These are phyloP conservation scores for Tricholaema leucomelas DNA, from an alignment of 2,113 vertebrate genomes.

Conservation along the genomic window DNA sequence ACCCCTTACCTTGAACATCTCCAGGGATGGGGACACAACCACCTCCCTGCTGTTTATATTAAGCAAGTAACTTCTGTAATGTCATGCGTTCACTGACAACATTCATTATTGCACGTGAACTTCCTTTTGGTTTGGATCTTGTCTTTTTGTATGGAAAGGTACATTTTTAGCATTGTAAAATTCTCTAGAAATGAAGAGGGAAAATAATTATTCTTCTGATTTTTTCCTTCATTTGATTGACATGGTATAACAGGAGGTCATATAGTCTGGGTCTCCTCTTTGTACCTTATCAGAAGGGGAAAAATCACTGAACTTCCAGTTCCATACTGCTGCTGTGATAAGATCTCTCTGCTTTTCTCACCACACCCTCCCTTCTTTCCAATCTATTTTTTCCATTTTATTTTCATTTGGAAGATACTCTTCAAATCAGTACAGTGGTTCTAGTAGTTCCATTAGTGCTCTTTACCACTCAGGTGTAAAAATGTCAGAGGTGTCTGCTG, in stretches of 20 bases:
- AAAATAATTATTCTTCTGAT: neutral
- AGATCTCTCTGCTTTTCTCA: neutral
- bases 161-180: neutral
- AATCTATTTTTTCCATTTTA: neutral
- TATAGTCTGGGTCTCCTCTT: neutral
- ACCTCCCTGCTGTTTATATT: neutral
- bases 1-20: no score
- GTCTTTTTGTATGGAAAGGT: neutral
- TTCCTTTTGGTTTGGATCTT: neutral
- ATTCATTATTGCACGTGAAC: neutral
- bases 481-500: neutral
- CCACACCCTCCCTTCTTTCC: fast-evolving
- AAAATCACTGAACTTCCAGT: neutral
- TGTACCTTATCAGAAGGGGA: neutral
- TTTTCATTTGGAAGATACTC: neutral
- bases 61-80: neutral
- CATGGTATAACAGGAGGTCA: neutral
- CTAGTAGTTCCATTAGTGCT: neutral
- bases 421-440: neutral
- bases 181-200: neutral
- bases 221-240: neutral
- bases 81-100: neutral
- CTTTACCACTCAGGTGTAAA: neutral
- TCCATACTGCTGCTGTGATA: neutral
- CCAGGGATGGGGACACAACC: no score